Conservation (phyloP, 2,113 vertebrate species). For the Puma concolor region DNA sequence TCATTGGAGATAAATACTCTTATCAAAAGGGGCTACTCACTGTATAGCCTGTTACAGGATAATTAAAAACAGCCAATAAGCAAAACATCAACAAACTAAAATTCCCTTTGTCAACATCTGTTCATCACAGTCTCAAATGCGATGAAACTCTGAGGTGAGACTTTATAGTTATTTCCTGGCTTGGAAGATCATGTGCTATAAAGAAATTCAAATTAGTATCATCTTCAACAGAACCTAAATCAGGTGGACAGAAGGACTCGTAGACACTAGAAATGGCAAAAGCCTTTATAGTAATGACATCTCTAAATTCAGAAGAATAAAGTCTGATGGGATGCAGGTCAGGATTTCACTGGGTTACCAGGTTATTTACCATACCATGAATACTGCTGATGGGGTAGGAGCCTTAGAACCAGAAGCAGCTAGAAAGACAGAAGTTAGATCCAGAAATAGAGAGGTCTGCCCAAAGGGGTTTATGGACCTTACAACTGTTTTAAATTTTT, state of each 20-base stretch:
- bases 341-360: background rate
- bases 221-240: background rate
- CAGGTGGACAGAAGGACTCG: background rate
- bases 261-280: background rate
- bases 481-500: background rate
- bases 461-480: constrained; percentile 8
- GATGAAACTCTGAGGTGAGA: background rate
- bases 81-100: constrained; percentile 47
- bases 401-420: background rate
- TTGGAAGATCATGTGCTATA: background rate
- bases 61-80: background rate
- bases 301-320: constrained; percentile 4
- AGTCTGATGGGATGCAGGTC: background rate
- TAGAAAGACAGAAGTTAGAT: background rate
- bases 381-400: background rate
- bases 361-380: background rate
- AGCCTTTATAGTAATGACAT: background rate
- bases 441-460: background rate
- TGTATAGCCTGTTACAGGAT: background rate
- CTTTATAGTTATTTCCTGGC: background rate
- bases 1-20: constrained; percentile 7
- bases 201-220: background rate
- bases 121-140: constrained; percentile 6
- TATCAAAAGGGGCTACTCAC: background rate
- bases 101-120: background rate